Conservation (phyloP, 2,797 vertebrate species). For the Neostethus bicornis region DNA sequence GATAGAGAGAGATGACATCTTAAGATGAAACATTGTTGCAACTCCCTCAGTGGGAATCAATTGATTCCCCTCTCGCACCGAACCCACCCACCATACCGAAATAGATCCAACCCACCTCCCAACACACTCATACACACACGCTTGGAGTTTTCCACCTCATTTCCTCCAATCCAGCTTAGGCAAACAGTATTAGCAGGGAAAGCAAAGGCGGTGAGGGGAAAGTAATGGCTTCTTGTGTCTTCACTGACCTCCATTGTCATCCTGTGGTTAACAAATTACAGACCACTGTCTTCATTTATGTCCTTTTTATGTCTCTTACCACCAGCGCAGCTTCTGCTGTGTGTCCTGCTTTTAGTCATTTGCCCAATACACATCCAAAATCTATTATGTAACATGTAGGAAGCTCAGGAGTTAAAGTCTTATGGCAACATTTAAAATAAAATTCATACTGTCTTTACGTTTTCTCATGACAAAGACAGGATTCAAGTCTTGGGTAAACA, state of each 20-base stretch:
- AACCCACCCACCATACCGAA: slow-evolving; percentile 47
- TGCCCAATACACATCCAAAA: not conserved
- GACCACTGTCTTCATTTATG: slow-evolving; percentile 16
- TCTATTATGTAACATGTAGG: not conserved
- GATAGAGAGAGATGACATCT: slow-evolving; percentile 64
- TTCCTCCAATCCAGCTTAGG: slow-evolving; percentile 88
- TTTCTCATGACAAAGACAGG: no score
- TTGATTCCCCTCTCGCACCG: slow-evolving; percentile 46
- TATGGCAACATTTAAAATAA: not conserved
- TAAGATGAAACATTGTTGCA: slow-evolving; percentile 73
- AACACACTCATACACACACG: slow-evolving; percentile 46
- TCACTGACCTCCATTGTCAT: slow-evolving; percentile 52
- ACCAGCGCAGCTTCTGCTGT: not conserved
- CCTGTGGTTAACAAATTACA: slow-evolving; percentile 48
- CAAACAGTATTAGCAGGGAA: slow-evolving; percentile 91
- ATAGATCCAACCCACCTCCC: slow-evolving; percentile 41
- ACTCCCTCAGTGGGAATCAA: slow-evolving; percentile 73
- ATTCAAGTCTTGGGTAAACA: not conserved
- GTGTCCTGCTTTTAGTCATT: not conserved
- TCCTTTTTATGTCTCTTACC: slow-evolving; percentile 5
- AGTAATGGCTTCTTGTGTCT: slow-evolving; percentile 83
- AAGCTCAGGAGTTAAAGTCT: not conserved
- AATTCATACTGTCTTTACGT: not conserved
- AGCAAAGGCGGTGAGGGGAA: slow-evolving; percentile 86
- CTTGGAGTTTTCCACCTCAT: slow-evolving; percentile 86